These are phyloP conservation scores for Nibea albiflora DNA, from an alignment of 2,113 vertebrate genomes.

Conservation along the genomic window DNA sequence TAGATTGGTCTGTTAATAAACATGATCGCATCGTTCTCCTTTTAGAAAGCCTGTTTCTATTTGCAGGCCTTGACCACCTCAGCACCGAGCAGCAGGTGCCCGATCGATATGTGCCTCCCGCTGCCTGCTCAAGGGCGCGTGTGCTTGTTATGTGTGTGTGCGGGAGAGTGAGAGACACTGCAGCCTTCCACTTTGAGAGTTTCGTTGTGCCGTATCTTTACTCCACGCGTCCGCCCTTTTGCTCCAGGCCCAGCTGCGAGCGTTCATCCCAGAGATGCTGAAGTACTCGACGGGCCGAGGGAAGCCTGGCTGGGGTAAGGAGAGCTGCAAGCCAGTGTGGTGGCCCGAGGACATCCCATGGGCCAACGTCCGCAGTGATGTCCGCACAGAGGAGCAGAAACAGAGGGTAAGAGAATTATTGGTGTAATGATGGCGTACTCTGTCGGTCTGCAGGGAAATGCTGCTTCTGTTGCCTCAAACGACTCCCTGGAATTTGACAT, in stretches of 20 bases:
- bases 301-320: slow-evolving; percentile 99
- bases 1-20: slow-evolving; percentile 77
- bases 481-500: neutral
- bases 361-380: slow-evolving; percentile 98
- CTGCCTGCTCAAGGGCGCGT: slow-evolving; percentile 64
- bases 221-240: neutral
- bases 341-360: slow-evolving; percentile 99
- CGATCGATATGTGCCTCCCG: slow-evolving; percentile 63
- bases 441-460: neutral
- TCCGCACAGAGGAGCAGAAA: slow-evolving; percentile 98
- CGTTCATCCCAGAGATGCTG: slow-evolving; percentile 99
- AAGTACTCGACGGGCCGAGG: slow-evolving; percentile 98
- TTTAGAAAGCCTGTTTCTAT: slow-evolving; percentile 75
- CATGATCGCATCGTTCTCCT: slow-evolving; percentile 48
- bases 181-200: slow-evolving; percentile 12
- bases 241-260: slow-evolving; percentile 94
- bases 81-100: slow-evolving; percentile 46
- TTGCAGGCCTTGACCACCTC: slow-evolving; percentile 57
- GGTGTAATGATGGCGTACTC: neutral
- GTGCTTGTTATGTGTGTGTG: slow-evolving; percentile 20
- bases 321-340: slow-evolving; percentile 98
- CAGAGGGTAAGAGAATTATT: slow-evolving; percentile 86
- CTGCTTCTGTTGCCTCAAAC: neutral
- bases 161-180: slow-evolving; percentile 6
- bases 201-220: neutral